Conservation (phyloP, 1,140 invertebrate genomes). For the Steinernema feltiae region DNA sequence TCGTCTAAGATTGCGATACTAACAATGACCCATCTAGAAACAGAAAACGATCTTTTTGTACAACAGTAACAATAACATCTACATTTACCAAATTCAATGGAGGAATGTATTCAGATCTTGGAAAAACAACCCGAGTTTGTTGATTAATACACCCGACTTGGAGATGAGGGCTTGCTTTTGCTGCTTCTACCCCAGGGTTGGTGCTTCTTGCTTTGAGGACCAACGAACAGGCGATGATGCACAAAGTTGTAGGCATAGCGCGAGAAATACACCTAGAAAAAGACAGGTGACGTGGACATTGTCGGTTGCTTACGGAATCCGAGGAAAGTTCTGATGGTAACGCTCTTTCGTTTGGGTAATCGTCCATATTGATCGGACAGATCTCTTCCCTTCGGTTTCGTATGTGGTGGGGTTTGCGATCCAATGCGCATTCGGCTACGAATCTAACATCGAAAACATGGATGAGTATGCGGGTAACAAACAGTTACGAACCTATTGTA, state of each 20-base stretch:
- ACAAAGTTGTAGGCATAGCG: background rate
- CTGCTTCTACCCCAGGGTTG: background rate
- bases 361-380: background rate
- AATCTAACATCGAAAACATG: background rate
- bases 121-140: background rate
- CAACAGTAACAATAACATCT: background rate
- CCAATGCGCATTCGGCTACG: background rate
- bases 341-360: background rate
- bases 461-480: background rate
- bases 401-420: background rate
- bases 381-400: background rate
- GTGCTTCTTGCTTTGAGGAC: background rate
- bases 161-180: background rate
- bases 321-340: background rate
- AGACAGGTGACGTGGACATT: background rate
- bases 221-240: background rate
- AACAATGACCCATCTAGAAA: background rate
- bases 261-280: background rate
- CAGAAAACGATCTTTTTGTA: background rate
- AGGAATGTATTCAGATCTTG: background rate
- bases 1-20: too few species aligned
- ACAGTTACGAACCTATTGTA: background rate
- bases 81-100: background rate
- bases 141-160: background rate
- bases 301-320: background rate